Base-by-base conservation (phyloP, 1,140 invertebrate genomes). In the Drosophila nikananu region DNA sequence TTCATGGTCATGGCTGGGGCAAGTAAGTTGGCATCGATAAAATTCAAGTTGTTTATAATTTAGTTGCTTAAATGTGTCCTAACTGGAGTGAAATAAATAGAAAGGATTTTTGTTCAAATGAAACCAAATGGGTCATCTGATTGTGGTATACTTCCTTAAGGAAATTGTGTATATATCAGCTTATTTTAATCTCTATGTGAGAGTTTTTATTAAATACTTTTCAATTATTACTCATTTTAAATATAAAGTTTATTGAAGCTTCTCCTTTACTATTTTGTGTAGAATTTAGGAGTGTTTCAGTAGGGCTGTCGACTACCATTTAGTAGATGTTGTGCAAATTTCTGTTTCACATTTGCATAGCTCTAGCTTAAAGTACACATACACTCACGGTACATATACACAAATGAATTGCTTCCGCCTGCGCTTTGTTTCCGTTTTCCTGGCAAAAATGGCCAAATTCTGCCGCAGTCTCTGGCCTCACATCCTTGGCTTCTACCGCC, bases 351-450 rank as follows among this genome's bases (percentile, higher is more conserved):
- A 86, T 86, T 78, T 81, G 70, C 82, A 84, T 81, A 74, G 67
- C 46, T 70, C 51, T 49, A 61, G 62, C 54, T 68, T 42, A 60
- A 44, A 73, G 66, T 41, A 59, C 39, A 66, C 30, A 71, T 27
- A 37, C 49, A 80, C 39, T 49, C 48, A 66, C 78, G 67, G 64
- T 44, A 42, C 64, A 80, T 42, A 64, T 70, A 80, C 60, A 63
- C 77, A 81, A 89, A 81, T 89, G 80, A 87, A 87, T 87, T 83
- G 77, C 84, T 78, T 87, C 84, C 84, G 84, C 77, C 60, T 71
- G 73, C 60, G 78, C 73, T 81, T 89, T 84, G 83, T 74, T 87
- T 87, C 77, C 84, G 80, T 80, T 83, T 64, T 48, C 76, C 60
- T 65, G 51, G 61, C 63, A 64, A 76, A 77, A 77, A 81, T 79